Conservation (phyloP, 2,888 invertebrate genomes). For the Tetanocera ferruginea region DNA sequence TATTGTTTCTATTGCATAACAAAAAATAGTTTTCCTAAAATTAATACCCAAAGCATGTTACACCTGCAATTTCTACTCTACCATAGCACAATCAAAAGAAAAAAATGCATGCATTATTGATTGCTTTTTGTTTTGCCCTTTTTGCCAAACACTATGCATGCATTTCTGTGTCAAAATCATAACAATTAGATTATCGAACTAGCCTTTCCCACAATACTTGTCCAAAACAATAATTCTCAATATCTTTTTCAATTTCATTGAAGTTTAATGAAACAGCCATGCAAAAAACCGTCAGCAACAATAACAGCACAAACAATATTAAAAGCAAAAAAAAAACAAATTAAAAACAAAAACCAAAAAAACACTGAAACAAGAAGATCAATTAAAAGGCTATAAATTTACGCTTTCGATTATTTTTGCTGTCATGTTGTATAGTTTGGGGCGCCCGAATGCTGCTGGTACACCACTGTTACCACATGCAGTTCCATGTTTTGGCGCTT, state of each 20-base stretch:
- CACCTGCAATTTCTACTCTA: too few species aligned
- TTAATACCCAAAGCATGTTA: too few species aligned
- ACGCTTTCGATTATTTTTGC: constrained; percentile 42
- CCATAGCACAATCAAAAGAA: too few species aligned
- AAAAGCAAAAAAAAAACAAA: neutral
- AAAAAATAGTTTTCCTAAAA: too few species aligned
- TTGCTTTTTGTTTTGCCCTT: too few species aligned
- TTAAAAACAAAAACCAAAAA: neutral
- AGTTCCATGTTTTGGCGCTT: neutral
- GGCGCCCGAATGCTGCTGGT: neutral
- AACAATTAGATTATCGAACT: too few species aligned
- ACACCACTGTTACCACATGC: neutral
- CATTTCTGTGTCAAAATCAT: too few species aligned
- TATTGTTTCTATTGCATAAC: too few species aligned
- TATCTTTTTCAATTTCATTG: neutral
- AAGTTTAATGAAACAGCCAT: neutral
- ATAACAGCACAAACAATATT: constrained; percentile 30
- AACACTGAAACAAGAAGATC: constrained; percentile 11
- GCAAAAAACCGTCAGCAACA: neutral
- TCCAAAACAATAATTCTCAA: too few species aligned
- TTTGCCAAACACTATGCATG: too few species aligned
- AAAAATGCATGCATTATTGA: too few species aligned
- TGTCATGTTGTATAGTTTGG: constrained; percentile 13
- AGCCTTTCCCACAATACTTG: too few species aligned
- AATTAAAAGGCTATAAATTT: constrained; percentile 44